Evolutionary conservation across 2,113 vertebrate species (phyloP).

Genomic region (Australoheros scitulus): DNA sequence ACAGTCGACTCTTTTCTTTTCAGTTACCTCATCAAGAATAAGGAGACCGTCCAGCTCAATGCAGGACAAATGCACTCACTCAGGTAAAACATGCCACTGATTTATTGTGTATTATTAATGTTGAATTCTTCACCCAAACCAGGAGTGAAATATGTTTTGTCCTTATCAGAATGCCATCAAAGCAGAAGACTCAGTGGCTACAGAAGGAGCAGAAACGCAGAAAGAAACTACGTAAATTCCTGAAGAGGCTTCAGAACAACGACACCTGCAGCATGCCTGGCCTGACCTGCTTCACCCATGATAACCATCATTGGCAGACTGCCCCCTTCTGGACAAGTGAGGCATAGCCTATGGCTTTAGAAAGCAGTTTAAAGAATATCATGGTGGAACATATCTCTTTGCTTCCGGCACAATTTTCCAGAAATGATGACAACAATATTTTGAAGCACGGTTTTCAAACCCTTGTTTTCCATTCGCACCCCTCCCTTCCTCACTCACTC

Average conservation of each 20-base stretch:
- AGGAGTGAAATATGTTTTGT: neutral
- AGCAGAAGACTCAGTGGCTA: conserved; percentile 88
- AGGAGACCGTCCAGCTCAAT: conserved; percentile 83
- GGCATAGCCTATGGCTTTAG: conserved; percentile 22
- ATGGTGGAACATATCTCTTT: neutral
- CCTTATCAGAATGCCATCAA: conserved; percentile 83
- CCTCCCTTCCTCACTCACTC: conserved; percentile 27
- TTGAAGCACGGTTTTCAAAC: conserved; percentile 18
- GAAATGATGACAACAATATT: conserved; percentile 30
- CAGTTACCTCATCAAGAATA: conserved; percentile 85
- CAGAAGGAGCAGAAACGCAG: conserved; percentile 91
- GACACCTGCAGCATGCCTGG: conserved; percentile 98
- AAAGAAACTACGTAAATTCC: conserved; percentile 94
- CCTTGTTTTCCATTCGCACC: conserved; percentile 34
- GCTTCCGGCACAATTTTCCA: conserved; percentile 9
- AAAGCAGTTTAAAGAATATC: neutral
- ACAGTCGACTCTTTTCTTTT: conserved; percentile 47
- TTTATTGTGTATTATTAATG: neutral
- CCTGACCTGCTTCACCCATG: conserved; percentile 97
- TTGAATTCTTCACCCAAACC: neutral
- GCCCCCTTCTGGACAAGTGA: conserved; percentile 96
- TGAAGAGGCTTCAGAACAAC: conserved; percentile 92
- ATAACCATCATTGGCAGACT: conserved; percentile 98
- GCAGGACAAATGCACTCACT: conserved; percentile 82
- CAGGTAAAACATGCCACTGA: conserved; percentile 75